These are phyloP conservation scores for Willisornis vidua DNA, from an alignment of 2,113 vertebrate species.

Conservation along the genomic window DNA sequence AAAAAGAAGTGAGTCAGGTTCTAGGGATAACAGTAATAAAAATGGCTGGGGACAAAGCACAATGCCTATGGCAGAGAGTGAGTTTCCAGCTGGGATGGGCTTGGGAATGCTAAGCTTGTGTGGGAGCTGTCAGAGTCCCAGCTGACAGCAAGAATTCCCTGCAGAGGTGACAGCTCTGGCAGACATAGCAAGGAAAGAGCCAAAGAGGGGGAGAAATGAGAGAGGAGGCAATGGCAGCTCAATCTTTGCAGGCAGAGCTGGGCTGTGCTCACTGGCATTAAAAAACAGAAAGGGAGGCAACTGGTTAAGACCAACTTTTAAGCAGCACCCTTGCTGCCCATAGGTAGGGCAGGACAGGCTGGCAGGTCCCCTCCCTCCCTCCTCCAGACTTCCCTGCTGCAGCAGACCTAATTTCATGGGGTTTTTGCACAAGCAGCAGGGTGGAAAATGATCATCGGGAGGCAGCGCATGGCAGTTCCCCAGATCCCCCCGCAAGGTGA, in stretches of 20 bases:
- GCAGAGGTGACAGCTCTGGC: constrained; percentile 37
- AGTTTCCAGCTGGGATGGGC: not conserved
- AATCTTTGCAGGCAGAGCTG: not conserved
- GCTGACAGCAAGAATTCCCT: not conserved
- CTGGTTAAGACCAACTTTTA: not conserved
- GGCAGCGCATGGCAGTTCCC: accelerated
- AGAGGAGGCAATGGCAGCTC: not conserved
- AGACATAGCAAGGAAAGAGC: not conserved
- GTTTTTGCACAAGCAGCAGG: not conserved
- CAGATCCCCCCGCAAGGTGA: not conserved
- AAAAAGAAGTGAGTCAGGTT: not conserved
- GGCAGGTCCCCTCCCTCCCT: not conserved
- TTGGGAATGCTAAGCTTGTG: not conserved
- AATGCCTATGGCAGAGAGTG: accelerated
- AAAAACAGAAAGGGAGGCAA: not conserved
- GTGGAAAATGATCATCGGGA: not conserved
- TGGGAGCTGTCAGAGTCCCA: constrained; percentile 19
- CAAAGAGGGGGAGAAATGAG: not conserved
- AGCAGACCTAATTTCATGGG: constrained; percentile 57
- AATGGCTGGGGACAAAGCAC: not conserved
- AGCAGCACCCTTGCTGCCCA: not conserved
- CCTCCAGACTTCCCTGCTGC: not conserved
- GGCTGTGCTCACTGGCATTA: accelerated
- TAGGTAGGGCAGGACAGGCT: not conserved
- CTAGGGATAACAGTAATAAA: not conserved